phyloP scores from a whole-genome alignment of 2,888 invertebrate species.

The Orchesellides sinensis region DNA sequence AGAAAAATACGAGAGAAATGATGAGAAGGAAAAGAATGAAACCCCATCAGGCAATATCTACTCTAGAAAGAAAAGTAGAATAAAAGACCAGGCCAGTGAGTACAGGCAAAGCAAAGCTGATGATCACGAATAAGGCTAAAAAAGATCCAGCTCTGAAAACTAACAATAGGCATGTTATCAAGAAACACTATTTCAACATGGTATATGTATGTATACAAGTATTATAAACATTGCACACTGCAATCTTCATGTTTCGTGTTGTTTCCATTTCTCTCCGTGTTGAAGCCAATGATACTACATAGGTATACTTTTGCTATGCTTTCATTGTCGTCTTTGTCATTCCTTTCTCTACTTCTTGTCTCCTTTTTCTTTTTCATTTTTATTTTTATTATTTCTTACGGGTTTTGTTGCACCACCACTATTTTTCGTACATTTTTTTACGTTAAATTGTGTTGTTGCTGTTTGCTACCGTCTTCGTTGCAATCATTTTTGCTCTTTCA shows the following conservation, averaged over 20 bases:
- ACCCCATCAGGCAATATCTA: slow-evolving; percentile 42
- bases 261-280: not conserved
- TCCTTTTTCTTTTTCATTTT: not conserved
- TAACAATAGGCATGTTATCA: slow-evolving; percentile 11
- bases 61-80: slow-evolving; percentile 25
- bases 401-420: not conserved
- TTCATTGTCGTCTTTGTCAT: slow-evolving; percentile 33
- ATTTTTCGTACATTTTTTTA: slow-evolving; percentile 12
- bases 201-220: not conserved
- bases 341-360: not conserved
- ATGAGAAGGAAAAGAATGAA: slow-evolving; percentile 44
- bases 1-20: slow-evolving; percentile 28
- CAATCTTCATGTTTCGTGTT: slow-evolving; percentile 9
- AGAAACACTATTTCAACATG: slow-evolving; percentile 12
- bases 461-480: not conserved
- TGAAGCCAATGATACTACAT: not conserved
- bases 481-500: slow-evolving; percentile 16
- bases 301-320: slow-evolving; percentile 1
- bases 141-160: slow-evolving; percentile 5
- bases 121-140: not conserved
- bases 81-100: not conserved
- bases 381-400: slow-evolving; percentile 19
- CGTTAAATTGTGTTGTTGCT: not conserved
- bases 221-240: not conserved
- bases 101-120: not conserved